Conservation (phyloP, 2,888 invertebrate species). For the Periphyllus acericola region DNA sequence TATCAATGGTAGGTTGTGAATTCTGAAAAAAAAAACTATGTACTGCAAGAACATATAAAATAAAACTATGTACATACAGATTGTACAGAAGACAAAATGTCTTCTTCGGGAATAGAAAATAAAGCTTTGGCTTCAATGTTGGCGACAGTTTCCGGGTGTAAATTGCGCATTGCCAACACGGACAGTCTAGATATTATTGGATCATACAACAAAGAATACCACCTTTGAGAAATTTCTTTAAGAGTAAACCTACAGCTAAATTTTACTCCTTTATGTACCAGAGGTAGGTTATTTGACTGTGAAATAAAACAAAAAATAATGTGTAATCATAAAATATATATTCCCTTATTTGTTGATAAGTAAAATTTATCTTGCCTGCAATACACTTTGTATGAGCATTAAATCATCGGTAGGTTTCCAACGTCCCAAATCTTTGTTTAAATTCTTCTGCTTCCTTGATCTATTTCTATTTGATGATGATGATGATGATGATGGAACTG, state of each 20-base stretch:
- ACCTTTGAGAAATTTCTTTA: conserved; percentile 92
- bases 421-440: conserved; percentile 83
- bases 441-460: conserved; percentile 50
- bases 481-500: conserved; percentile 19
- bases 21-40: conserved; percentile 69
- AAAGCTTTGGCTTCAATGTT: conserved; percentile 88
- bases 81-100: conserved; percentile 81
- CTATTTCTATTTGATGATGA: conserved; percentile 53
- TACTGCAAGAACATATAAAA: conserved; percentile 31
- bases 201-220: conserved; percentile 96
- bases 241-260: conserved; percentile 96
- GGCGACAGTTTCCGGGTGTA: conserved; percentile 90
- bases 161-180: conserved; percentile 90
- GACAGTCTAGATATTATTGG: conserved; percentile 92
- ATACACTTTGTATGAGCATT: conserved; percentile 90
- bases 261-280: conserved; percentile 88
- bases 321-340: neutral
- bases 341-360: neutral
- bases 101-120: conserved; percentile 90
- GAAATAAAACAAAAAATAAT: conserved; percentile 57
- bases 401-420: conserved; percentile 99
- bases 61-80: conserved; percentile 72
- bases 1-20: conserved; percentile 78
- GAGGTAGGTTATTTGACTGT: conserved; percentile 73
- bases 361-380: conserved; percentile 74